These are phyloP conservation scores for Amphipoea lucens DNA, from an alignment of 2,888 invertebrate genomes.

Conservation along the genomic window DNA sequence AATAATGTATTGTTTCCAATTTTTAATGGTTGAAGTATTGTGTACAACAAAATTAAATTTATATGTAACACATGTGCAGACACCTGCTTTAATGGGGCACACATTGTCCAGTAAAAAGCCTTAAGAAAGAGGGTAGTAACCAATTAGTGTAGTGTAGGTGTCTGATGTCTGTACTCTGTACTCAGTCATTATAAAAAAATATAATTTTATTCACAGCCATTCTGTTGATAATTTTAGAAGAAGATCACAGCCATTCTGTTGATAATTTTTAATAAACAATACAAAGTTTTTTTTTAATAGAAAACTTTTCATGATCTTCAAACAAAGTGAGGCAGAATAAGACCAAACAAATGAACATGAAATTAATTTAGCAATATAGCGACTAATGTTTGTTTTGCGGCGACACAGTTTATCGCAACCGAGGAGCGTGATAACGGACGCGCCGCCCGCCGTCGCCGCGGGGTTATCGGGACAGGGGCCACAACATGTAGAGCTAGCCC, in stretches of 20 bases:
- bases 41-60: neutral
- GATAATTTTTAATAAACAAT: neutral
- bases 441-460: neutral
- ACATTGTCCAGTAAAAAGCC: neutral
- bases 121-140: neutral
- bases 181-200: neutral
- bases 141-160: neutral
- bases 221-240: neutral
- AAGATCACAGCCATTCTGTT: neutral
- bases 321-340: neutral
- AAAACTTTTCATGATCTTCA: neutral
- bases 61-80: neutral
- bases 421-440: constrained; percentile 8
- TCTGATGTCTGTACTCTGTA: neutral
- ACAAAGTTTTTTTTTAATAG: neutral
- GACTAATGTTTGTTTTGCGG: constrained; percentile 25
- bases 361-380: neutral
- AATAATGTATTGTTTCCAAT: constrained; percentile 6
- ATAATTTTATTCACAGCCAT: neutral
- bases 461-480: constrained; percentile 37
- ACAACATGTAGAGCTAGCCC: neutral
- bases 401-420: constrained; percentile 17
- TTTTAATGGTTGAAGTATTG: neutral
- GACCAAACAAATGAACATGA: constrained; percentile 8
- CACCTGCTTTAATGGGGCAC: neutral